A percentile compares a stretch with the other conserved stretches of the same genome.
These are phyloP conservation scores for Biston betularia DNA, from an alignment of 2,888 invertebrate species.

Conservation along the genomic window DNA sequence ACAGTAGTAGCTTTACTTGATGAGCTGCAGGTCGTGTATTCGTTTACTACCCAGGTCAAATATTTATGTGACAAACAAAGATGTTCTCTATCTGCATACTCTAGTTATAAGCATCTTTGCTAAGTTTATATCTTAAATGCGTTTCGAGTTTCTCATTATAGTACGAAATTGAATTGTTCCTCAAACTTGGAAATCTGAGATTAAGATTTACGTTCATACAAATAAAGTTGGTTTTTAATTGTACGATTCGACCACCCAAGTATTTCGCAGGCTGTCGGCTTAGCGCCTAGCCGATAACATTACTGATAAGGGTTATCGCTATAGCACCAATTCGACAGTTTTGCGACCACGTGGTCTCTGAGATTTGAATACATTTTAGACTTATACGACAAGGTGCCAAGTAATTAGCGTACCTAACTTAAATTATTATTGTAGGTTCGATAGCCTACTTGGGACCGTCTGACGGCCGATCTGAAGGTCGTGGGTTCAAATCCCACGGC, in stretches of 20 bases:
- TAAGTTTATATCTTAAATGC: not conserved
- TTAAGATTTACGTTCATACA: not conserved
- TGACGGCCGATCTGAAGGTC: no score
- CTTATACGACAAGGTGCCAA: not conserved
- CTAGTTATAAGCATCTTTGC: no score
- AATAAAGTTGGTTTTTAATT: slow-evolving; percentile 40
- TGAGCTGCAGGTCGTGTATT: no score
- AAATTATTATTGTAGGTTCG: no score
- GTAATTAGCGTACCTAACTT: no score
- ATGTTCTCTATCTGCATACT: no score
- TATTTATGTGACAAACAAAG: no score
- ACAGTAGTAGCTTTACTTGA: no score
- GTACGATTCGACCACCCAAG: slow-evolving; percentile 55
- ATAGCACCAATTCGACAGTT: slow-evolving; percentile 56
- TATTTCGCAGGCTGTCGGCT: slow-evolving; percentile 59
- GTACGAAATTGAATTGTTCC: slow-evolving; percentile 10
- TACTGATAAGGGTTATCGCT: slow-evolving; percentile 62
- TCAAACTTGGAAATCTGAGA: not conserved
- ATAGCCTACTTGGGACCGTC: no score
- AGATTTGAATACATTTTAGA: slow-evolving; percentile 22
- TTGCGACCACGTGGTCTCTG: slow-evolving; percentile 33
- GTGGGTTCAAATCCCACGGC: no score
- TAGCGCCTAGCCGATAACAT: slow-evolving; percentile 61
- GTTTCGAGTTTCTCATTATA: not conserved
- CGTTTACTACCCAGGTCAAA: no score